Percentiles rank a stretch among this genome's conserved stretches.
Evolutionary conservation across 2,797 vertebrate species (phyloP).

Genomic region (Paramormyrops hopkinsi): DNA sequence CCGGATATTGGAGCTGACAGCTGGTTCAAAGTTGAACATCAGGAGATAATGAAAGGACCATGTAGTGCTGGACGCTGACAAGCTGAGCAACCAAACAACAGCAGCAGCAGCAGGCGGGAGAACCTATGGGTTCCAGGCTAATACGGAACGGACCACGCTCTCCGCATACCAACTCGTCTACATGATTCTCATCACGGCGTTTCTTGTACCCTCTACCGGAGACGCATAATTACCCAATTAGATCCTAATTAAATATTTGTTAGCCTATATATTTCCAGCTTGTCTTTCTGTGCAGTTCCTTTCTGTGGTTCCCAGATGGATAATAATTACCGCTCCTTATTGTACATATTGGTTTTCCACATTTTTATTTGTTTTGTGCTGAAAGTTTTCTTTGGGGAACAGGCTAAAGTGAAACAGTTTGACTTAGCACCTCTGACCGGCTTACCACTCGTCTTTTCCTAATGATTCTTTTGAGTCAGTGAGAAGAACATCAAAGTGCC

Average conservation of each 20-base stretch:
- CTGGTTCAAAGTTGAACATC: background rate
- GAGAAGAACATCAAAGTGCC: background rate
- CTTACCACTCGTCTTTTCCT: background rate
- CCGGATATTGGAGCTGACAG: background rate
- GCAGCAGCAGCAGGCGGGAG: background rate
- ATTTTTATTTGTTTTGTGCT: background rate
- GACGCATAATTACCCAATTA: background rate
- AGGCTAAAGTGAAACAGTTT: background rate
- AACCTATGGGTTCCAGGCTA: background rate
- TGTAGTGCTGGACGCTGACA: slow-evolving; percentile 3
- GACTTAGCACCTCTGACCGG: background rate
- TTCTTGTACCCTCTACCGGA: background rate
- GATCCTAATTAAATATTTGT: background rate
- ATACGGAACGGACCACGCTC: background rate
- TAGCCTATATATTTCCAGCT: slow-evolving; percentile 1
- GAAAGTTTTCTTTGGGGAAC: background rate
- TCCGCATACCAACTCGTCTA: background rate
- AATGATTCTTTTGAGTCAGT: background rate
- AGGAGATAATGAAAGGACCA: slow-evolving; percentile 2
- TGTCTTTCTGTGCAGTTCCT: background rate
- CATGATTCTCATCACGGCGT: background rate
- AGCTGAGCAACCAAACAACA: background rate
- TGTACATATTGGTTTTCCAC: background rate
- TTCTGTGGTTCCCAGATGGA: background rate
- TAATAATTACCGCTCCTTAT: background rate